Evolutionary conservation across 2,113 vertebrate genomes (phyloP).

Genomic region (Artemisiospiza belli): DNA sequence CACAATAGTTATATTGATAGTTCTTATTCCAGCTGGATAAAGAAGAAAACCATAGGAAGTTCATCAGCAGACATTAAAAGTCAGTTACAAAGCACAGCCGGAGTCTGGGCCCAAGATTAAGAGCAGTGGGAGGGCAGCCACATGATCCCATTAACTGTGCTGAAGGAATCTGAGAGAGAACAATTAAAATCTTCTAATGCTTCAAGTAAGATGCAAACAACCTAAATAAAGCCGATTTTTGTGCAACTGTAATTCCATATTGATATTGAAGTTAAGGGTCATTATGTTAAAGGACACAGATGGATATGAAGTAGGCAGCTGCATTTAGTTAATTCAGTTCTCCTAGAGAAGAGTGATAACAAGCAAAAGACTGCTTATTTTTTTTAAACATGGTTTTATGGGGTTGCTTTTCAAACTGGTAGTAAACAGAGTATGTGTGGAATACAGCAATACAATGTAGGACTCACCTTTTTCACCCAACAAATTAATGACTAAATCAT

Average conservation of each 20-base stretch:
- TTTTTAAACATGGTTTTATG: not conserved
- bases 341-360: not conserved
- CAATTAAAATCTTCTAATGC: slow-evolving; percentile 46
- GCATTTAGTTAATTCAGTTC: not conserved
- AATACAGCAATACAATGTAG: not conserved
- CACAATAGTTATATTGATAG: not conserved
- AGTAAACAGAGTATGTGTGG: not conserved
- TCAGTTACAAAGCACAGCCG: slow-evolving; percentile 50
- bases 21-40: slow-evolving; percentile 25
- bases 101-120: slow-evolving; percentile 45
- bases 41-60: slow-evolving; percentile 46
- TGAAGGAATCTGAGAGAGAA: slow-evolving; percentile 34
- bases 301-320: slow-evolving; percentile 13
- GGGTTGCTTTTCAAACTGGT: not conserved
- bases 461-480: not conserved
- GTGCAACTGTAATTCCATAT: not conserved
- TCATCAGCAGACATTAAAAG: slow-evolving; percentile 58
- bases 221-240: not conserved
- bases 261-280: slow-evolving; percentile 1
- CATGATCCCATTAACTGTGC: slow-evolving; percentile 60
- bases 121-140: slow-evolving; percentile 55
- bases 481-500: not conserved
- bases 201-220: slow-evolving; percentile 11
- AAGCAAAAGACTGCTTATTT: not conserved
- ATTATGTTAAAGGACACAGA: slow-evolving; percentile 28